phyloP scores from a whole-genome alignment of 2,113 vertebrate species.

The Ursus arctos region DNA sequence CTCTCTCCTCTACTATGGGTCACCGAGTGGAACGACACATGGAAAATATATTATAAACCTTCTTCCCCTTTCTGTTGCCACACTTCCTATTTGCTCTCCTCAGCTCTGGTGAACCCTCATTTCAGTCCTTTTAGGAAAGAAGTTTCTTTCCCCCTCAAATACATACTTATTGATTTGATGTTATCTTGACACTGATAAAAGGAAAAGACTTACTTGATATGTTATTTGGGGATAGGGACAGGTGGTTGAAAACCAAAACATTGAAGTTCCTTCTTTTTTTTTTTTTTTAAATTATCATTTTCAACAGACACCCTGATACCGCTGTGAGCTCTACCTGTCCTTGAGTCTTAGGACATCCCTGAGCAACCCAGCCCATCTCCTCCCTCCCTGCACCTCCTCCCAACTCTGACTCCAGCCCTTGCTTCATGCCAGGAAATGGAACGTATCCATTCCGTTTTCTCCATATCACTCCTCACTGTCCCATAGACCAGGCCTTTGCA shows the following conservation, averaged over 20 bases:
- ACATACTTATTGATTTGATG: not conserved
- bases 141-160: not conserved
- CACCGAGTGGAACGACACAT: not conserved
- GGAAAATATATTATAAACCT: not conserved
- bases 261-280: too few relatives aligned
- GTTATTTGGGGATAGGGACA: not conserved
- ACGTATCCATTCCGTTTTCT: not conserved
- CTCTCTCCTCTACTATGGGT: not conserved
- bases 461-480: not conserved
- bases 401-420: not conserved
- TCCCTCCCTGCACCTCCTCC: too few relatives aligned
- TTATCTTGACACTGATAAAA: not conserved
- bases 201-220: not conserved
- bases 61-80: not conserved
- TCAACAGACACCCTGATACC: not conserved
- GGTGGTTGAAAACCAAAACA: not conserved
- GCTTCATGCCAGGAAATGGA: not conserved
- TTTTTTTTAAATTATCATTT: not conserved
- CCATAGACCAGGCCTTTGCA: too few relatives aligned
- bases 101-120: not conserved
- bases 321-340: not conserved
- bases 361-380: accelerated
- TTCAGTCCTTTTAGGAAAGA: not conserved
- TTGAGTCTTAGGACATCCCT: not conserved
- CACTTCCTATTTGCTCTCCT: not conserved